Conservation (phyloP, 1,140 invertebrate genomes). For the Ridgeia piscesae region DNA sequence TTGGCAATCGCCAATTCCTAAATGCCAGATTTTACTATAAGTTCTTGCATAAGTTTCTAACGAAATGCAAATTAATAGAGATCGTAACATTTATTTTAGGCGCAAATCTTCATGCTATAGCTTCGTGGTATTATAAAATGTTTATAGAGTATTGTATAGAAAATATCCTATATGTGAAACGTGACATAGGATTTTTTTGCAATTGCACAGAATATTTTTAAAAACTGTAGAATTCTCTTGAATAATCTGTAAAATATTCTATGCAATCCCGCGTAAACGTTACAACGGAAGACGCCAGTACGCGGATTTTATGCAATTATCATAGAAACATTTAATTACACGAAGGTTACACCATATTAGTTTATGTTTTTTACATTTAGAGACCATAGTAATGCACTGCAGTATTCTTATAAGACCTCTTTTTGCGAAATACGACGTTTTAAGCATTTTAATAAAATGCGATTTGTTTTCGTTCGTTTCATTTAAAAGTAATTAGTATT, state of each 20-base stretch:
- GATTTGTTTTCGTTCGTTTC: too few species aligned
- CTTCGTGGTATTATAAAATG: too few species aligned
- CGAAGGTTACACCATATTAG: neutral
- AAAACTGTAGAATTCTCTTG: too few species aligned
- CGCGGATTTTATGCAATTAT: neutral
- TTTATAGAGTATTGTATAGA: too few species aligned
- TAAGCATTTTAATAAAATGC: too few species aligned
- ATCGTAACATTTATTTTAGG: neutral
- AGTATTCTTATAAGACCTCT: too few species aligned
- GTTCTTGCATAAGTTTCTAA: neutral
- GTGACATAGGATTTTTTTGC: too few species aligned
- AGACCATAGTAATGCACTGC: neutral
- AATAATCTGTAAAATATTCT: too few species aligned
- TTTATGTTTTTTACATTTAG: neutral
- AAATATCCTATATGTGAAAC: too few species aligned
- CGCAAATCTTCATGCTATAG: neutral
- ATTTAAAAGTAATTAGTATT: too few species aligned
- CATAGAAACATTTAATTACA: neutral
- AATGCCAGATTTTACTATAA: neutral
- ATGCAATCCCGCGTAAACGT: neutral
- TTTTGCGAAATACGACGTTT: too few species aligned
- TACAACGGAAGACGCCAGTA: neutral
- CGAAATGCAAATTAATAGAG: neutral
- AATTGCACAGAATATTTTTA: too few species aligned
- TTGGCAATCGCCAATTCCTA: neutral